Base-by-base conservation (phyloP, 2,888 invertebrate genomes). In the Drosophila imparisetae region DNA sequence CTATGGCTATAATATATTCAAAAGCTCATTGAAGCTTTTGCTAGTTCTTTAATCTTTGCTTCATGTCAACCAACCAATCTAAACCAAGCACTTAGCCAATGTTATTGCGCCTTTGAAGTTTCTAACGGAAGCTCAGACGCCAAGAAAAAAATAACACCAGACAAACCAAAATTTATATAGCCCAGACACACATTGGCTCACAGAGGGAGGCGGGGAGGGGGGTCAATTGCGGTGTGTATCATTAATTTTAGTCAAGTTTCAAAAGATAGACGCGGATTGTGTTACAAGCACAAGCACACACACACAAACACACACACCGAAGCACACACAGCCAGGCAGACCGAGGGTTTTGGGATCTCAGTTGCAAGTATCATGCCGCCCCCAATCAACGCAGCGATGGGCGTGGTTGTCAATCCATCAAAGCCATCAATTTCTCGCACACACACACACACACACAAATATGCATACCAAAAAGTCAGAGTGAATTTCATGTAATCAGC, bases 401-500 rank as follows among this genome's bases (percentile, higher is more conserved):
- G 29, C 55, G 27, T 29, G 29, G 27, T 38, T 63, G 72, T 68
- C 66, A 71, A 67, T 66, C 55, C 52, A 54, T 57, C 63, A 82
- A 71, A 74, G 54, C 68, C 82, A 86, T 85, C 86, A 86, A 86
- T 86, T 82, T 83, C 68, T 65, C 52, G 49, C 64, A 59, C 52
- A 66, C 36, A 59, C 18, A 32, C 32, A 30, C 13, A n/a, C 10
- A 49, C 30, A 32, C n/a, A 18, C 27, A 32, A 10, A 24, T 4
- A 15, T 45, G 45, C 24, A 45, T 29, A 49, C 49, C n/a, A 55
- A 45, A 45, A 68, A 62, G 61, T 63, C 70, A 77, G 77, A 86
- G 84, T 79, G 82, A 78, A 86, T 82, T 78, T 75, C 74, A 66
- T 80, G 82, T 80, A 85, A 83, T 80, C 86, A 72, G 74, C 68